phyloP scores from a whole-genome alignment of 2,113 vertebrate species.

The Balaenoptera acutorostrata region DNA sequence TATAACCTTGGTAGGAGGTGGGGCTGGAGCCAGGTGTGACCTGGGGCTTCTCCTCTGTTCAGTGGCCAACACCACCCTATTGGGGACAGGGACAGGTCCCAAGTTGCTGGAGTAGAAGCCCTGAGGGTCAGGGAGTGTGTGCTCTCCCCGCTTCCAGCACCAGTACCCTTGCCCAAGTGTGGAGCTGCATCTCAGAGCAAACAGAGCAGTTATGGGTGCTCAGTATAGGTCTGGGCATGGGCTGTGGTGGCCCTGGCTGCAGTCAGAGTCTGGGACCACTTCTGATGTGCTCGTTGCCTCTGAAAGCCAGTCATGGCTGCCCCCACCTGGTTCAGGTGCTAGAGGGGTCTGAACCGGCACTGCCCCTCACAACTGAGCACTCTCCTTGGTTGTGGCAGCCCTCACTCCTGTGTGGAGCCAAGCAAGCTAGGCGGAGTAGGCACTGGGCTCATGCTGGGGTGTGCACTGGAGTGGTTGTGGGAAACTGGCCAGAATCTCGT shows the following conservation, averaged over 20 bases:
- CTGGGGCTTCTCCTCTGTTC: background rate
- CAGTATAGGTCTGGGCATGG: background rate
- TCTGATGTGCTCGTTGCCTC: background rate
- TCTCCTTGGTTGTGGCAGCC: background rate
- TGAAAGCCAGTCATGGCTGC: background rate
- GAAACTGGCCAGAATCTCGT: background rate
- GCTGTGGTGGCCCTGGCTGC: background rate
- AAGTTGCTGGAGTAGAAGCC: background rate
- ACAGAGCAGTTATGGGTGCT: background rate
- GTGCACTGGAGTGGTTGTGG: background rate
- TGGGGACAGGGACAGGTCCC: background rate
- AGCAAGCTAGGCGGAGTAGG: too few relatives aligned
- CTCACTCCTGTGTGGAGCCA: background rate
- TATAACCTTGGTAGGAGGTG: background rate
- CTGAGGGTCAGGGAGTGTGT: background rate
- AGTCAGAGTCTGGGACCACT: background rate
- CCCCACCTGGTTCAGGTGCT: background rate
- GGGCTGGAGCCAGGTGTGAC: background rate
- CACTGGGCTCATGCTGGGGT: background rate
- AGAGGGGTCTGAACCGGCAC: background rate
- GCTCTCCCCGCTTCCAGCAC: background rate
- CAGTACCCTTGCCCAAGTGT: background rate
- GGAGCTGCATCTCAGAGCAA: background rate
- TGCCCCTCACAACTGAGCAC: background rate
- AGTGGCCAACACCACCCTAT: background rate